A percentile compares a stretch with the other conserved stretches of the same genome.
phyloP scores from a whole-genome alignment of 2,888 invertebrate species.

The Cheilosia scutellata region DNA sequence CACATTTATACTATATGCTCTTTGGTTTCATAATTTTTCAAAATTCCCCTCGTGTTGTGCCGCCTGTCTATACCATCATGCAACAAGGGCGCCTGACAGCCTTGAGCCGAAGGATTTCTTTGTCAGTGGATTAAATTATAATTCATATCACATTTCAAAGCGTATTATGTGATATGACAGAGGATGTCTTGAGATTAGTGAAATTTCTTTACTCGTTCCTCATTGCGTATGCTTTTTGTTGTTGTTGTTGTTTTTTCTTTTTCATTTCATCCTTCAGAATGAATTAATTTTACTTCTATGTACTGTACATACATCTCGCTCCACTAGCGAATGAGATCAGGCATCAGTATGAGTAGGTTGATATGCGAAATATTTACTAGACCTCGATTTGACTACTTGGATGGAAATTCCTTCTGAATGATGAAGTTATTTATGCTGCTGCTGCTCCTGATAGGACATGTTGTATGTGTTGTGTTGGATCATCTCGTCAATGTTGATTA shows the following conservation, averaged over 20 bases:
- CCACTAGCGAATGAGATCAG: neutral
- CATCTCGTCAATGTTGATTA: neutral
- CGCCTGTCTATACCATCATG: neutral
- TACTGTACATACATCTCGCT: conserved; percentile 1
- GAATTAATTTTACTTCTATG: conserved; percentile 35
- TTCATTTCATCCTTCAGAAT: conserved; percentile 19
- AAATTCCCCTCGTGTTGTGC: neutral
- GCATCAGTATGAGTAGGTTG: neutral
- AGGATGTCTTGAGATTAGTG: conserved; percentile 57
- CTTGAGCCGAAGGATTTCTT: conserved; percentile 44
- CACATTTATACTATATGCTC: conserved; percentile 12
- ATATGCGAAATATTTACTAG: conserved; percentile 19
- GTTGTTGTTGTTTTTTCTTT: neutral
- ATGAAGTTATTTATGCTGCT: conserved; percentile 26
- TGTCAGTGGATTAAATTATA: conserved; percentile 63
- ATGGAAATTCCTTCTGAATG: conserved; percentile 22
- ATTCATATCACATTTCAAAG: conserved; percentile 63
- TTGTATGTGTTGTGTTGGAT: neutral
- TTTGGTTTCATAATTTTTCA: neutral
- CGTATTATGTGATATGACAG: conserved; percentile 57
- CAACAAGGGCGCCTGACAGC: conserved; percentile 46
- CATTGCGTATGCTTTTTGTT: conserved; percentile 5
- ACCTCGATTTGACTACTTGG: neutral
- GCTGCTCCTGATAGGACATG: neutral
- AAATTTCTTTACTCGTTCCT: conserved; percentile 25